Base-by-base conservation (phyloP, 2,113 vertebrate species). In the Benitochromis conjunctus region DNA sequence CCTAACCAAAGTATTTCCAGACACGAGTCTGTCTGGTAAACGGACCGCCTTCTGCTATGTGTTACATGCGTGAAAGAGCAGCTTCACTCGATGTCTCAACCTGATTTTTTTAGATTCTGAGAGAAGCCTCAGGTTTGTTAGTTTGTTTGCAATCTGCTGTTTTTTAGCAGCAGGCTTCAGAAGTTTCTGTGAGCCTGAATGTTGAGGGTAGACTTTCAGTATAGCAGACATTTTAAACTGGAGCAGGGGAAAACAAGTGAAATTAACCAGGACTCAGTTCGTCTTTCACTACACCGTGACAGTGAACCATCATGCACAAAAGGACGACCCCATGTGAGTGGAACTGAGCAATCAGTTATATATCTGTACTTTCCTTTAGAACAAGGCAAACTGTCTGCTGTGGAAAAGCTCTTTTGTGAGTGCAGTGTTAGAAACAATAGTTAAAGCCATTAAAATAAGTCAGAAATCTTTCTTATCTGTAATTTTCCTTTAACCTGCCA, bases 41-140 rank as follows among this genome's bases (percentile, higher is more conserved):
- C 8, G 0, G 14, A 46, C 26, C 19, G 9, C 46, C 43, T 31
- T 51, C 24, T 74, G 24, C 43, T 19, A 1, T 2, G 0, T 51
- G 24, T 29, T 2, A 9, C 0, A 12, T 29, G 18, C 0, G 4
- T 74, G 24, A 74, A 74, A 29, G 69, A 29, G 9, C 0, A 31
- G 2, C 69, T 31, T 76, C 26, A 29, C 9, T 76, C 9, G 4
- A 18, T 11, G 21, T 71, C 2, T 43, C 0, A 11, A 5, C 41
- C 41, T 51, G 48, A 19, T 19, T 18, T 18, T 18, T 8, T 7
- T 7, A 51, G 14, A 43, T 13, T 12, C 11, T 2, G 2, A 38
- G 36, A 36, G 31, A 66, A 21, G 62, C 62, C 62, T 41, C 62
- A 41, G 21, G 62, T 8, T 41, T 41, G 0, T 3, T 21, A 8